Evolutionary conservation across 2,797 vertebrate species (phyloP).

Genomic region (Lithobates sylvaticus): DNA sequence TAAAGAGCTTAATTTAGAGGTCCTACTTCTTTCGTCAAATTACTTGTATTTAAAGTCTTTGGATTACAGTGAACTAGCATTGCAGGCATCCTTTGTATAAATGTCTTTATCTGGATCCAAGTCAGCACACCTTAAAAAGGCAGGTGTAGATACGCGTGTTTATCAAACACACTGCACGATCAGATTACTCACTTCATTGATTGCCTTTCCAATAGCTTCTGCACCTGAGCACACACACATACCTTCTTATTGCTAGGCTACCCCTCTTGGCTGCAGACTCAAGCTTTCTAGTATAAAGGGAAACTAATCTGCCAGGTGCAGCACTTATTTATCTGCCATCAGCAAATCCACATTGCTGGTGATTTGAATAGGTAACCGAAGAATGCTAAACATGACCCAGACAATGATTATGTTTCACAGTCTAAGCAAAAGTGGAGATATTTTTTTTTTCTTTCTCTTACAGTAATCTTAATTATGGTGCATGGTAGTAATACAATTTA

Average conservation of each 20-base stretch:
- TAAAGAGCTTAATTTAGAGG: slow-evolving; percentile 41
- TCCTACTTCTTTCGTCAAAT: slow-evolving; percentile 26
- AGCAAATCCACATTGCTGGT: neutral
- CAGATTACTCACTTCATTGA: slow-evolving; percentile 41
- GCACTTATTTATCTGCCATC: slow-evolving; percentile 3
- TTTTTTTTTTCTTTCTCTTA: slow-evolving; percentile 53
- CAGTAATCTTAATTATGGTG: too few relatives aligned
- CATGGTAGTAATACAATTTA: too few relatives aligned
- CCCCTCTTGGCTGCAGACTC: slow-evolving; percentile 35
- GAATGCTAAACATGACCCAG: neutral
- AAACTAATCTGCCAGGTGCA: slow-evolving; percentile 39
- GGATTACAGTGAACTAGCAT: neutral
- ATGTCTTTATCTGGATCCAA: slow-evolving; percentile 14
- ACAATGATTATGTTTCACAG: slow-evolving; percentile 1
- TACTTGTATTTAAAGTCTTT: slow-evolving; percentile 15
- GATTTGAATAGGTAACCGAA: neutral
- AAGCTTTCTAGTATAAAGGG: slow-evolving; percentile 48
- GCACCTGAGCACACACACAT: slow-evolving; percentile 55
- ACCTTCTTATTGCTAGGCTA: slow-evolving; percentile 44
- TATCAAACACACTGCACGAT: slow-evolving; percentile 48
- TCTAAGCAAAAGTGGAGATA: slow-evolving; percentile 42
- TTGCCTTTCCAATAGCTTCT: slow-evolving; percentile 35
- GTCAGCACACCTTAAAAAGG: slow-evolving; percentile 24
- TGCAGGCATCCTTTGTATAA: slow-evolving; percentile 17
- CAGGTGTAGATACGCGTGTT: slow-evolving; percentile 49